Evolutionary conservation across 2,888 invertebrate genomes (phyloP), one percentile per base, ranked within the genome.

Genomic region (Pediacus dermestoides): DNA sequence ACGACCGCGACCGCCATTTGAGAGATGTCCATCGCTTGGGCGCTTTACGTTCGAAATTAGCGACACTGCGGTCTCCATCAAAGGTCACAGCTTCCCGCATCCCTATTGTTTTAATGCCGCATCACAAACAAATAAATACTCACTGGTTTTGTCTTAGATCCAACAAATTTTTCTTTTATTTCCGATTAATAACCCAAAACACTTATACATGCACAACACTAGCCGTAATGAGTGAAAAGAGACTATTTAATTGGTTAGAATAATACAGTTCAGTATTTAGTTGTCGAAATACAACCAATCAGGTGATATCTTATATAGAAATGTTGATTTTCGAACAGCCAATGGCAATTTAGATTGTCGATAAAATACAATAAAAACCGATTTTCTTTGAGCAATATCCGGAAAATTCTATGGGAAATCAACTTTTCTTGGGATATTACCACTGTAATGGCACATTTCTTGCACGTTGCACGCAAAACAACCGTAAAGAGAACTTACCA

Each of bases 201-300:
- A 42, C 43, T 45, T 44, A 47, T 46, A 49, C 48, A 58, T 47
- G 44, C 50, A 50, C 58, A 50, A 55, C 60, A 56, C 56, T 51
- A 47, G 48, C 52, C 52, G 53, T 58, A 58, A 61, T 63, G 60
- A 70, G 64, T 57, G 56, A 58, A 58, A 60, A 58, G 57, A 59
- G 58, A 61, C 63, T 60, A 63, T 68, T 68, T 70, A 70, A 71
- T 72, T 72, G 71, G 70, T 67, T 68, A 67, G 66, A 69, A 70
- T 69, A 70, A 69, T 68, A 67, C 67, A 63, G 66, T 68, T 68
- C 66, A 62, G 65, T 64, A 66, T 64, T 66, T 65, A 66, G 65
- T 65, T 68, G 67, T 66, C 66, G 65, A 68, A 67, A 67, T 62
- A 60, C 68, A 60, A 68, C 73, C 73, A 70, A 70, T 70, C 70